Evolutionary conservation across 1,140 invertebrate genomes (phyloP), one percentile per base, ranked within the genome.

Genomic region (Xylocopa sonorina): DNA sequence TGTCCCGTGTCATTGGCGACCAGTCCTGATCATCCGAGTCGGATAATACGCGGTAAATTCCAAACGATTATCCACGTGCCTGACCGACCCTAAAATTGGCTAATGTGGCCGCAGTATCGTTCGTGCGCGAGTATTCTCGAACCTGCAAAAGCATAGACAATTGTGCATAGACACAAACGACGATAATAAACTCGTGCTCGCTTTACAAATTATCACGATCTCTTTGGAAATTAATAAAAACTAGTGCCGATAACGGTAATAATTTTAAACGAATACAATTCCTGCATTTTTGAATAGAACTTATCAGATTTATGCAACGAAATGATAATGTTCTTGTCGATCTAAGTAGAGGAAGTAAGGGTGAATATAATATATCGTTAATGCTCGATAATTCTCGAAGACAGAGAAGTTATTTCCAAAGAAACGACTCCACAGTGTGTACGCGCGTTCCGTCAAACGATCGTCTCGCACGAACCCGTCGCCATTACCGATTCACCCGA

Each of bases 11-110:
- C 84, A 85, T 85, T 75, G 83, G 29, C 57, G 57, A 34, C 48
- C 27, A 71, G 69, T 69, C 41, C 34, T 71, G 81, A 46, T 85
- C 76, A 78, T 78, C 80, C 72, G 81, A 86, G 60, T 58, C 82
- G 66, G 68, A 72, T 82, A 88, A 84, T 90, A 83, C 80, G 80
- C 87, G 84, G 87, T 90, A 89, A 90, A 90, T 89, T 84, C 81
- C 66, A 50, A 63, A 69, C 57, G 88, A 85, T 90, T 87, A 88
- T 80, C 85, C 90, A 90, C 90, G 89, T 91, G 89, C 50, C 63
- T 34, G 62, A 24, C 48, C 50, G 34, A 57, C 48, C 55, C 67
- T 83, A 73, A 58, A 79, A 79, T 66, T 64, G 76, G 12, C 58
- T 64, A 78, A 66, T 43, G 43, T 38, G n/a, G n/a, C n/a, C n/a